phyloP scores from a whole-genome alignment of 2,113 vertebrate genomes.

The Hippocampus abdominalis region DNA sequence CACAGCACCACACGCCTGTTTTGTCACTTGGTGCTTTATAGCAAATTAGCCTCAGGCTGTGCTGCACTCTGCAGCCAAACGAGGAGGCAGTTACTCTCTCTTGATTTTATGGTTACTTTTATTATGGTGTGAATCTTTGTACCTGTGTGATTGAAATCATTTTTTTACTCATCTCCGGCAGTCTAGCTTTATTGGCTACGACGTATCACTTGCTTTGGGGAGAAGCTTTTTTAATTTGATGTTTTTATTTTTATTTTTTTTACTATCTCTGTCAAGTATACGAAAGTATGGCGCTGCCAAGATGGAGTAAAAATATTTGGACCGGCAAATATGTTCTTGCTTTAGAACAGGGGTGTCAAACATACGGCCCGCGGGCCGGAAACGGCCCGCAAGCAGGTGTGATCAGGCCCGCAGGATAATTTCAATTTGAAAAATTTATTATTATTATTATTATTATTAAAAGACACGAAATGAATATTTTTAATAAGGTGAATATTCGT shows the following conservation, averaged over 20 bases:
- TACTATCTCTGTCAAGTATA: neutral
- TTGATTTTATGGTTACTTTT: slow-evolving; percentile 33
- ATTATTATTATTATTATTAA: too few species aligned
- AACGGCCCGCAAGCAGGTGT: too few species aligned
- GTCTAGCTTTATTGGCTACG: slow-evolving; percentile 29
- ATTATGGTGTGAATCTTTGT: slow-evolving; percentile 16
- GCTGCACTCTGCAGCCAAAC: slow-evolving; percentile 37
- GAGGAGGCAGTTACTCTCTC: slow-evolving; percentile 31
- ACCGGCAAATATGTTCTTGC: too few species aligned
- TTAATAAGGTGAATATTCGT: too few species aligned
- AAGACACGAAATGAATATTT: too few species aligned
- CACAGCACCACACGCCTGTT: slow-evolving; percentile 44
- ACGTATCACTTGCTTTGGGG: slow-evolving; percentile 18
- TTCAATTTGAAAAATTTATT: too few species aligned
- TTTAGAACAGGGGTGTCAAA: too few species aligned
- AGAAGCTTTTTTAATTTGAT: neutral
- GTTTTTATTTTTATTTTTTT: neutral
- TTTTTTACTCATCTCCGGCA: slow-evolving; percentile 37
- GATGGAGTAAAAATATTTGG: too few species aligned
- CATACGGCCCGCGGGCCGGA: too few species aligned
- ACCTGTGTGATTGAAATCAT: slow-evolving; percentile 26
- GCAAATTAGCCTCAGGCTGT: slow-evolving; percentile 44
- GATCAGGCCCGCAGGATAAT: too few species aligned
- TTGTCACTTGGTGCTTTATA: slow-evolving; percentile 46
- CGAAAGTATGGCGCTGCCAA: too few species aligned